Conservation (phyloP, 2,797 vertebrate genomes). For the Mus minutoides region DNA sequence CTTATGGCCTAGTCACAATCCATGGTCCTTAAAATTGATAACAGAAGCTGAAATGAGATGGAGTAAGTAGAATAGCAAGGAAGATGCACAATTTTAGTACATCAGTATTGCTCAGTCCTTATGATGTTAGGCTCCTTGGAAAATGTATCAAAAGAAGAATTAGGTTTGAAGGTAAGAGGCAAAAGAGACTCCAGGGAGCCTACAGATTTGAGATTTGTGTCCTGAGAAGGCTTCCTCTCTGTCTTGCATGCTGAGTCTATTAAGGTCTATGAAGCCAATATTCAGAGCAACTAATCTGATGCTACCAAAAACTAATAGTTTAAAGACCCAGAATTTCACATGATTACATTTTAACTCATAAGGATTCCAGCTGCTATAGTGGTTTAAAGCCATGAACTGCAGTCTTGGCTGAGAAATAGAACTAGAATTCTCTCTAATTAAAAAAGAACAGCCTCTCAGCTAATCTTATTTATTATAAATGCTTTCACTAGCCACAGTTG, state of each 20-base stretch:
- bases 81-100: neutral
- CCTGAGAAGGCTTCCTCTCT: neutral
- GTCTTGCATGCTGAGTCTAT: neutral
- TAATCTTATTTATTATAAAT: neutral
- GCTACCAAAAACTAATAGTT: neutral
- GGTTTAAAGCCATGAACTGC: neutral
- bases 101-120: neutral
- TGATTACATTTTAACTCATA: neutral
- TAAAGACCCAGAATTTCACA: conserved; percentile 30
- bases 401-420: conserved; percentile 41
- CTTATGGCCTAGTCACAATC: neutral
- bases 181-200: conserved; percentile 4
- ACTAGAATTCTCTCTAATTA: neutral
- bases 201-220: neutral
- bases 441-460: conserved; percentile 26
- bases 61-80: neutral
- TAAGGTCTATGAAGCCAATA: neutral
- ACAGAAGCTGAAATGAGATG: conserved; percentile 8
- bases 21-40: neutral
- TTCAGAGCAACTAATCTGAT: conserved; percentile 43
- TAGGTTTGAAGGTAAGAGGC: neutral
- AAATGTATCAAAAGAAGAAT: neutral
- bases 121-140: neutral
- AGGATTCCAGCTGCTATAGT: conserved; percentile 36
- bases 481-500: neutral